These are phyloP conservation scores for Phasia obesa DNA, from an alignment of 2,888 invertebrate genomes.

Conservation along the genomic window DNA sequence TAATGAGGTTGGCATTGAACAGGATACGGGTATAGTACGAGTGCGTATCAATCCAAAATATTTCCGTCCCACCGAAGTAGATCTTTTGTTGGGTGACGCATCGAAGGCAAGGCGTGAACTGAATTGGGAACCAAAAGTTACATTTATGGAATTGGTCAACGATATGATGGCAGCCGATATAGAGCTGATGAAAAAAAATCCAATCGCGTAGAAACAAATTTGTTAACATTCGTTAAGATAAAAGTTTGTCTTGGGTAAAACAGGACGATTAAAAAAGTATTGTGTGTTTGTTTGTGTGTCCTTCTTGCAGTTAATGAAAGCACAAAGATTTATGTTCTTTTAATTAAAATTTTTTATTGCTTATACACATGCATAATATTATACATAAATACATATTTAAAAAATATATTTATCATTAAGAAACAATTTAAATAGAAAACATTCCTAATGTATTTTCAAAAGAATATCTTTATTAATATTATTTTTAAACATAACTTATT, in stretches of 20 bases:
- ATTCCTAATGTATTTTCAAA: neutral
- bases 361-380: neutral
- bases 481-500: neutral
- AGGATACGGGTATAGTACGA: constrained; percentile 88
- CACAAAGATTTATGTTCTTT: constrained; percentile 16
- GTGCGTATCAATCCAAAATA: constrained; percentile 96
- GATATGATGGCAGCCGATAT: constrained; percentile 98
- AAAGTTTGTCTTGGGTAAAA: neutral
- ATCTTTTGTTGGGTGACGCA: constrained; percentile 95
- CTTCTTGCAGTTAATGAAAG: constrained; percentile 6
- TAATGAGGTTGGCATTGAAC: constrained; percentile 89
- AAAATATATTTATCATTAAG: neutral
- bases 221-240: neutral
- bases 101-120: constrained; percentile 93
- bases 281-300: neutral
- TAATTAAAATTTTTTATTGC: neutral
- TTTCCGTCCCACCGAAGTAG: constrained; percentile 99
- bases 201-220: constrained; percentile 87
- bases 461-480: neutral
- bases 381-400: neutral
- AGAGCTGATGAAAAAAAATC: constrained; percentile 94
- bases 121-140: constrained; percentile 93
- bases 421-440: too few species aligned
- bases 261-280: neutral
- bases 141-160: constrained; percentile 91